Evolutionary conservation across 2,113 vertebrate species (phyloP), one percentile per base, ranked within the genome.

Genomic region (Capreolus pygargus): DNA sequence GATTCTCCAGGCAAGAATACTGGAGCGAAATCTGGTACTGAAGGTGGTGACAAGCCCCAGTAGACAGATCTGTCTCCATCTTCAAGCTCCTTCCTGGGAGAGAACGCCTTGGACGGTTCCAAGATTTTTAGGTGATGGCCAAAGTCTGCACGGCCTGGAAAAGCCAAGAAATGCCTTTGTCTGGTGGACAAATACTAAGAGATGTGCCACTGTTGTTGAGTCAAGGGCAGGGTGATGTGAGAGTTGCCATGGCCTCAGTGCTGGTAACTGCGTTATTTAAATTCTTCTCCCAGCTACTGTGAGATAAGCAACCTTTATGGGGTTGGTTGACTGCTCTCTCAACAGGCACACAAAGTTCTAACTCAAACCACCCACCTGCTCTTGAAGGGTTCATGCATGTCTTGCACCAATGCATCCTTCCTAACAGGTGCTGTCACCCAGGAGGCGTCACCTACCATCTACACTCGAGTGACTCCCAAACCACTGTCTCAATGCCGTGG

Each of bases 231-330:
- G 17, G 10, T 6, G 9, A 58, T 4, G 4, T 39, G 47, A 52
- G 30, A 13, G 3, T 4, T 2, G 17, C 11, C 74, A 19, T 0
- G 7, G 2, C 9, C 12, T 47, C 15, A 1, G 9, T 39, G 54
- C 25, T 36, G 6, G 17, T 30, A 70, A 33, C 45, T 27, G 54
- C 87, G 25, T n/a, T 45, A 16, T 55, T 61, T 64, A 47, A 54
- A n/a, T 15, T 76, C 64, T 76, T 39, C 25, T 78, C 27, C 61
- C 54, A 30, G 70, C 70, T 74, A 12, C 39, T 2, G n/a, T 27
- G 15, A 78, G 76, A 39, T 7, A 15, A 92, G 30, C 28, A n/a
- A 4, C n/a, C 36, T 23, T n/a, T 14, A 6, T 13, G 7, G 50
- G 28, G 33, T 36, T 54, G 47, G 16, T 25, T 15, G 17, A 6